Conservation (phyloP, 2,113 vertebrate genomes). For the Narcine bancroftii region DNA sequence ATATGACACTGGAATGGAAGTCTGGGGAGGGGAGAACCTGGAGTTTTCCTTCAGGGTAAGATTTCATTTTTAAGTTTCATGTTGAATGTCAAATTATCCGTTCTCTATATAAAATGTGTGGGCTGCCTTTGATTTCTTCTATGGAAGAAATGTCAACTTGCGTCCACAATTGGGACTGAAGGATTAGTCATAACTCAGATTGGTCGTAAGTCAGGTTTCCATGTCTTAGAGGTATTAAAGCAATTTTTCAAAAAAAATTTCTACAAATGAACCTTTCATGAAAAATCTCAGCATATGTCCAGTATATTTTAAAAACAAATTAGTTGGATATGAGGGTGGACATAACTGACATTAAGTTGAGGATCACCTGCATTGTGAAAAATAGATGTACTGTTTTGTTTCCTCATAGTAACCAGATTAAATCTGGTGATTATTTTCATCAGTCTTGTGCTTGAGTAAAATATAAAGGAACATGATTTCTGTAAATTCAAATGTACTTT, state of each 20-base stretch:
- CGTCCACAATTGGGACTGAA: no score
- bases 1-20: constrained; percentile 97
- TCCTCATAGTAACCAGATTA: background rate
- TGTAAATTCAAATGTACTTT: background rate
- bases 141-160: background rate
- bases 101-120: background rate
- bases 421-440: background rate
- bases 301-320: no score
- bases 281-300: no score
- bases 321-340: no score
- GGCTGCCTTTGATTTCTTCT: background rate
- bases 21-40: constrained; percentile 98
- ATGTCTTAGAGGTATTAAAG: no score
- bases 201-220: no score
- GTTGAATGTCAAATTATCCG: background rate
- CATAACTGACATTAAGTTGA: no score
- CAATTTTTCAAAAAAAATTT: no score
- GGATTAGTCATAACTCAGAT: no score
- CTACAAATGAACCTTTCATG: no score
- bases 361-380: no score
- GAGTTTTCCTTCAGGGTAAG: constrained; percentile 96
- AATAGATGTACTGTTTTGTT: background rate
- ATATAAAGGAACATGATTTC: background rate
- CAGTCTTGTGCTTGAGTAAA: background rate
- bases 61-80: background rate